Base-by-base conservation (phyloP, 2,113 vertebrate genomes). In the Gavia stellata region DNA sequence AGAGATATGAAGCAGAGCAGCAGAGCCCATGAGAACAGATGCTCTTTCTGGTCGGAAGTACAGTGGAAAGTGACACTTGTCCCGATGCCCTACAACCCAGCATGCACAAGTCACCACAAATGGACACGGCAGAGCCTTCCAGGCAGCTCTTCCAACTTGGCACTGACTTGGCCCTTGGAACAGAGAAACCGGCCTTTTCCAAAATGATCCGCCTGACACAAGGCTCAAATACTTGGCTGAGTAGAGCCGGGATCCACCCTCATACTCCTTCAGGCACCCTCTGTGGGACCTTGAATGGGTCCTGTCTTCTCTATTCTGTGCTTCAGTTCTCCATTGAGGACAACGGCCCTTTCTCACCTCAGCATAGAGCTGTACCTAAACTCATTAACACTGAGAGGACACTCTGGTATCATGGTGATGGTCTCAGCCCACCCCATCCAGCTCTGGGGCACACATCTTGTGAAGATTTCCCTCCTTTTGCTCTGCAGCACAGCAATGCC, bases 221-320 rank as follows among this genome's bases (percentile, higher is more conserved):
- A 78, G 68, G 65, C 52, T 81, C 70, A 89, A 90, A 95, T 90
- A 71, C 56, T 80, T 94, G 91, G 92, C 92, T 82, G n/a, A 81
- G 70, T 25, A 75, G 73, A 94, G 44, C 20, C 3, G 28, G 52
- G 68, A 67, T 88, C 86, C 91, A 42, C 77, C 65, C 80, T 59
- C 65, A 79, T 94, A 96, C 84, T 89, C 70, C 78, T 89, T 66
- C 0, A 0, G 67, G 31, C 49, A 95, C 49, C 34, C 50, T 88
- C 58, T 88, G 36, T 77, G 45, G 11, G 67, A 77, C 58, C 42
- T 79, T 61, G 31, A 52, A 44, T 40, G n/a, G 44, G 17, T 65
- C 8, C 40, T 77, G 13, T 47, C 40, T 38, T 66, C 52, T 85
- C 67, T 66, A 14, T 29, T 92, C 45, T 67, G 63, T 38, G 17